Percentiles rank a stretch among this genome's conserved stretches.
phyloP scores from a whole-genome alignment of 2,888 invertebrate species.

The Carabus problematicus region DNA sequence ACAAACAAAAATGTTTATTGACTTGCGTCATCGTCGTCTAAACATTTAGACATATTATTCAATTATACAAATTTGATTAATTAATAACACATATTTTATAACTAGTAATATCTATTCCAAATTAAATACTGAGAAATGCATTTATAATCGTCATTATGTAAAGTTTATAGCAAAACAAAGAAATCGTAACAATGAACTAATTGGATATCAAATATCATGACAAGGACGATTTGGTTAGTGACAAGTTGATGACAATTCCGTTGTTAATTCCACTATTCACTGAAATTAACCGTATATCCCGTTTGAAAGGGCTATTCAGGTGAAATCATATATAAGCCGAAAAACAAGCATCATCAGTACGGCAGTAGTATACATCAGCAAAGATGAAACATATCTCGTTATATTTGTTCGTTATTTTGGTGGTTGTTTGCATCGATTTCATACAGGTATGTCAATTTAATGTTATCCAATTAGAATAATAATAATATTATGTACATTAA shows the following conservation, averaged over 20 bases:
- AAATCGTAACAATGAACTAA: neutral
- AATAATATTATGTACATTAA: too few species aligned
- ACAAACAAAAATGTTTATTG: too few species aligned
- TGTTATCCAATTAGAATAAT: neutral
- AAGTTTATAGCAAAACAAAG: conserved; percentile 4
- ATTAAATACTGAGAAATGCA: neutral
- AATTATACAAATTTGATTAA: too few species aligned
- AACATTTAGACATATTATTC: too few species aligned
- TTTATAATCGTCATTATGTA: conserved; percentile 2
- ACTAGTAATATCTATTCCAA: too few species aligned
- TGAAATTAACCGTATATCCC: conserved; percentile 30
- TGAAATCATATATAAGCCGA: conserved; percentile 23
- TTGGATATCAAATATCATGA: conserved; percentile 3
- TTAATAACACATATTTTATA: too few species aligned
- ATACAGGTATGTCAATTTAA: neutral
- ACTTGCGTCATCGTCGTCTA: too few species aligned
- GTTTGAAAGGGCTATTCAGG: conserved; percentile 22
- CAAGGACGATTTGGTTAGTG: conserved; percentile 30
- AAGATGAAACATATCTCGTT: conserved; percentile 1
- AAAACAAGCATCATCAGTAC: conserved; percentile 12
- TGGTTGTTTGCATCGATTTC: neutral
- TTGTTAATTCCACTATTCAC: conserved; percentile 19
- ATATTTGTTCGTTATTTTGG: neutral
- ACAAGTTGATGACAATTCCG: conserved; percentile 26
- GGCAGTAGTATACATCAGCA: conserved; percentile 11